A percentile compares a stretch with the other conserved stretches of the same genome.
Conservation (phyloP, 2,888 invertebrate genomes). For the Zootermopsis nevadensis region DNA sequence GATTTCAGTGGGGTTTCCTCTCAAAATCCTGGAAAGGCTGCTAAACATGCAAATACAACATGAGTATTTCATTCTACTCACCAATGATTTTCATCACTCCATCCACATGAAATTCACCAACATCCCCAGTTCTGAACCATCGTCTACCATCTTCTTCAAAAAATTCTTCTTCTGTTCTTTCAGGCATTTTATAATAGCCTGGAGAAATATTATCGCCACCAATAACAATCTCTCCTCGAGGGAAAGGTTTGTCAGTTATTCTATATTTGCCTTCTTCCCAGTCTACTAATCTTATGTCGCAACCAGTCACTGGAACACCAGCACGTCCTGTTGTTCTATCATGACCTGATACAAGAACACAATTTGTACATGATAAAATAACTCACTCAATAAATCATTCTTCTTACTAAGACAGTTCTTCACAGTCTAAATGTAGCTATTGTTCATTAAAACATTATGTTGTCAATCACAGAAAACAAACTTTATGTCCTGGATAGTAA, state of each 20-base stretch:
- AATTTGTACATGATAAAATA: too few species aligned
- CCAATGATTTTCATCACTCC: conserved; percentile 97
- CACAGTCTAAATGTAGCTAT: too few species aligned
- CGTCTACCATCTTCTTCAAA: conserved; percentile 81
- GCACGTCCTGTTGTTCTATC: conserved; percentile 85
- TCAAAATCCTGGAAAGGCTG: too few species aligned
- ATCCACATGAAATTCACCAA: conserved; percentile 93
- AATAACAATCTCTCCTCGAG: conserved; percentile 86
- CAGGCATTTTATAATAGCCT: conserved; percentile 93
- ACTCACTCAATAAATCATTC: too few species aligned
- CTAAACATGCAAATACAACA: not conserved
- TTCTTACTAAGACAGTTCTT: too few species aligned
- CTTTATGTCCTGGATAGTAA: too few species aligned
- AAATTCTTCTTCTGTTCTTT: conserved; percentile 91
- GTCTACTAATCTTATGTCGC: conserved; percentile 86
- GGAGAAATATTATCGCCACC: conserved; percentile 92
- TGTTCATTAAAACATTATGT: too few species aligned
- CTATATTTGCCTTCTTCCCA: conserved; percentile 96
- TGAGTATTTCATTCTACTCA: conserved; percentile 61
- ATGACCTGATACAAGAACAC: conserved; percentile 59
- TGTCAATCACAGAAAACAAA: too few species aligned
- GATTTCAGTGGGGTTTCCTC: too few species aligned
- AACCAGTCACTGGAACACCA: conserved; percentile 87
- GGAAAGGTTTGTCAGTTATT: conserved; percentile 85
- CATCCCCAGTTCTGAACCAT: conserved; percentile 98